phyloP scores from a whole-genome alignment of 2,888 invertebrate genomes.

The Suillia variegata region DNA sequence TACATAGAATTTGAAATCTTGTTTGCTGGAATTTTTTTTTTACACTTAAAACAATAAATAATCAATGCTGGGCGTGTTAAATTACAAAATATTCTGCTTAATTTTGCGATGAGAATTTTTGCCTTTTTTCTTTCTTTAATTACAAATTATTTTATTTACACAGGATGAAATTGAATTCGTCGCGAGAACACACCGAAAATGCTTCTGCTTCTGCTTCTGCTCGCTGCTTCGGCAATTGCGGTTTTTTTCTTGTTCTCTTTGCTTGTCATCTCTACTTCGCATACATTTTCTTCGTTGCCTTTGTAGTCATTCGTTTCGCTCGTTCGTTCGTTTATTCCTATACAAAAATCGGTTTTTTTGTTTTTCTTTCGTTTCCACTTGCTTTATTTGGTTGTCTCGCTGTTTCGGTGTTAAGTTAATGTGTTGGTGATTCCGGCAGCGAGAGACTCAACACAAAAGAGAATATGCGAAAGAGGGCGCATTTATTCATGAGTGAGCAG shows the following conservation, averaged over 20 bases:
- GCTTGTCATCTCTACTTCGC: not conserved
- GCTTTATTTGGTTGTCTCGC: slow-evolving; percentile 13
- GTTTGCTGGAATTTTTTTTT: not conserved
- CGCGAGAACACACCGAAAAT: slow-evolving; percentile 43
- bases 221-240: slow-evolving; percentile 11
- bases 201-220: slow-evolving; percentile 28
- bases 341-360: slow-evolving; percentile 8
- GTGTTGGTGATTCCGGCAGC: slow-evolving; percentile 3
- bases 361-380: slow-evolving; percentile 17
- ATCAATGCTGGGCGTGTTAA: too few relatives aligned
- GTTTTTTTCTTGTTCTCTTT: slow-evolving; percentile 17
- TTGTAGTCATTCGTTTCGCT: slow-evolving; percentile 3
- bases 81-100: too few relatives aligned
- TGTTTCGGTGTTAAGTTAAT: too few relatives aligned
- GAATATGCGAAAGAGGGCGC: not conserved
- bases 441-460: not conserved
- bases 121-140: slow-evolving; percentile 28
- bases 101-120: too few relatives aligned
- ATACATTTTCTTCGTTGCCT: not conserved
- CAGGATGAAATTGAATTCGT: slow-evolving; percentile 54
- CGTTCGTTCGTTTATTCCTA: not conserved
- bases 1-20: not conserved
- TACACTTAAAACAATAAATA: not conserved
- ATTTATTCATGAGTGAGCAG: not conserved
- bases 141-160: slow-evolving; percentile 56